Percentiles rank a stretch among this genome's conserved stretches.
These are phyloP conservation scores for Lethenteron reissneri DNA, from an alignment of 2,113 vertebrate genomes.

Conservation along the genomic window DNA sequence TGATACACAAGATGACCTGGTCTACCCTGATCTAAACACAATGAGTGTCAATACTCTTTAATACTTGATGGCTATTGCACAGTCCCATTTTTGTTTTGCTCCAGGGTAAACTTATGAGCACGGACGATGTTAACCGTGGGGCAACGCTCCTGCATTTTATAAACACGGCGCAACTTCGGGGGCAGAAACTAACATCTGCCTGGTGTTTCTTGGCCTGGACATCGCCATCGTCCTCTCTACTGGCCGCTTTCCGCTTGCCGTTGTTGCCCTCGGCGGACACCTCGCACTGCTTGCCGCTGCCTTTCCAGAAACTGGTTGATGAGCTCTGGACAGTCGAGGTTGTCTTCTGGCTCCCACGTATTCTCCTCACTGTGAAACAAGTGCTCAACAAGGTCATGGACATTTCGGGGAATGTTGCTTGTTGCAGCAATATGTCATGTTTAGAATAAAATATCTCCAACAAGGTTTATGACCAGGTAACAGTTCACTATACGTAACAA, in stretches of 20 bases:
- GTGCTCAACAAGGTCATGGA: background rate
- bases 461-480: too few species aligned
- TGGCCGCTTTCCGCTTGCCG: conserved; percentile 58
- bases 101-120: too few species aligned
- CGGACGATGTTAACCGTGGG: too few species aligned
- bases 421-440: too few species aligned
- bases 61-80: too few species aligned
- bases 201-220: conserved; percentile 91
- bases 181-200: conserved; percentile 21
- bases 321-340: conserved; percentile 1
- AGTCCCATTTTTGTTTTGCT: too few species aligned
- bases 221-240: conserved; percentile 45
- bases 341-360: conserved; percentile 5
- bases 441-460: too few species aligned
- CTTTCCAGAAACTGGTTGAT: conserved; percentile 4
- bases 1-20: background rate
- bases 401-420: too few species aligned
- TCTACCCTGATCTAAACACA: background rate
- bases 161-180: too few species aligned
- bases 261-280: conserved; percentile 34
- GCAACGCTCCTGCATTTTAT: too few species aligned
- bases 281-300: conserved; percentile 23
- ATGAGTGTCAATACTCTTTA: too few species aligned
- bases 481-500: too few species aligned
- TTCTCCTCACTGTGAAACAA: conserved; percentile 1